Base-by-base conservation (phyloP, 2,888 invertebrate genomes). In the Agelastica alni region DNA sequence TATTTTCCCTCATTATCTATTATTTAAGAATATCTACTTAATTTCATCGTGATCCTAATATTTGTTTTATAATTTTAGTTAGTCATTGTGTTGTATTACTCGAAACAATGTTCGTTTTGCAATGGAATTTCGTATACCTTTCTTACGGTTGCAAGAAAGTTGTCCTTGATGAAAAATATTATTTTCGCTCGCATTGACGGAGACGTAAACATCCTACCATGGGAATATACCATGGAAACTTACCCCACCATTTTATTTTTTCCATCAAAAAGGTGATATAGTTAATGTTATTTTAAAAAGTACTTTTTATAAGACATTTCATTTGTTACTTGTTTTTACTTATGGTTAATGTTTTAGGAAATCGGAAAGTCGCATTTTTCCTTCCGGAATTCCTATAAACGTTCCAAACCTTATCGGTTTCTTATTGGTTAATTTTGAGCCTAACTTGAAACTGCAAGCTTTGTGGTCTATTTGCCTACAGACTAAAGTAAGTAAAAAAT, bases 241-340 rank as follows among this genome's bases (percentile, higher is more conserved):
- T 88, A 88, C 75, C 96, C 96, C 10, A 85, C 90, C 0, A 80
- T 96, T 36, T 77, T 93, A 20, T 88, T 93, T 56, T 91, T 93
- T 73, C 90, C 91, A 0, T 82, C 86, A 4, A 77, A 81, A 64
- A 84, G 85, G 88, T 87, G 73, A 49, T 12, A 1, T 16, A n/a
- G 9, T 45, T 32, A 13, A 28, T 31, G n/a, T 41, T 10, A 22
- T 20, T 22, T 28, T 28, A 17, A 30, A 36, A 51, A 13, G n/a
- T 10, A 20, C 14, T 30, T 39, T 7, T 46, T 7, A 34, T 26
- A n/a, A n/a, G n/a, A n/a, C n/a, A n/a, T n/a, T n/a, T n/a, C n/a
- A n/a, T n/a, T n/a, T n/a, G n/a, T n/a, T n/a, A n/a, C n/a, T n/a
- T n/a, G 26, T 7, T 3, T 26, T 26, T 26, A 26, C 0, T 7